These are phyloP conservation scores for Adineta ricciae DNA, from an alignment of 2,888 invertebrate species.

Conservation along the genomic window DNA sequence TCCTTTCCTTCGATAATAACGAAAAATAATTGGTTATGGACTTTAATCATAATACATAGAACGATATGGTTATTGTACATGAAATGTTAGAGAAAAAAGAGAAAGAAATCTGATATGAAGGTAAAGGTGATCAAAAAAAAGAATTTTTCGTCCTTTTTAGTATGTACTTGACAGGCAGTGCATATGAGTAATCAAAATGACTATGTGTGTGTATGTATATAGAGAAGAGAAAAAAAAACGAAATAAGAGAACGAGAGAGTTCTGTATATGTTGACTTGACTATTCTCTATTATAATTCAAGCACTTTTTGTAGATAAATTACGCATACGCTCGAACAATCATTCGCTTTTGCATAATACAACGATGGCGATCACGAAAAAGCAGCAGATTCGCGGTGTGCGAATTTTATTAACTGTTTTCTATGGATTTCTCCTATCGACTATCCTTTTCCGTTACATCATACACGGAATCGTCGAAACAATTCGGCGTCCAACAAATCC, in stretches of 20 bases:
- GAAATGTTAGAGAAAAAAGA: too few species aligned
- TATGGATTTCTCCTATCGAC: slow-evolving; percentile 12
- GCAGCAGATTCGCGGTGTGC: background rate
- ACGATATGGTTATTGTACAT: background rate
- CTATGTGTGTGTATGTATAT: too few species aligned
- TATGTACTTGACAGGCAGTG: background rate
- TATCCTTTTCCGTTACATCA: background rate
- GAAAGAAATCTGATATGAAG: background rate
- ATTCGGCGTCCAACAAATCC: slow-evolving; percentile 13
- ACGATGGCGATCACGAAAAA: background rate
- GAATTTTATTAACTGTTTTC: slow-evolving; percentile 17
- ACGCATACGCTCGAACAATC: background rate
- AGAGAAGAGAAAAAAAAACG: background rate
- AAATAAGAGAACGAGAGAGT: background rate
- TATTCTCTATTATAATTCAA: background rate
- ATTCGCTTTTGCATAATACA: background rate
- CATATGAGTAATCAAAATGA: background rate
- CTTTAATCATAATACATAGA: background rate
- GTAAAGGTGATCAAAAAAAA: background rate
- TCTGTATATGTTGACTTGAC: background rate
- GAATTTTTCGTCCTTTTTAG: background rate
- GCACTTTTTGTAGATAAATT: background rate
- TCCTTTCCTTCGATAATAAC: background rate
- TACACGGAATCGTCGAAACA: background rate
- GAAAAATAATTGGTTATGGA: background rate